Conservation (phyloP, 2,113 vertebrate species). For the Trogon surrucura region DNA sequence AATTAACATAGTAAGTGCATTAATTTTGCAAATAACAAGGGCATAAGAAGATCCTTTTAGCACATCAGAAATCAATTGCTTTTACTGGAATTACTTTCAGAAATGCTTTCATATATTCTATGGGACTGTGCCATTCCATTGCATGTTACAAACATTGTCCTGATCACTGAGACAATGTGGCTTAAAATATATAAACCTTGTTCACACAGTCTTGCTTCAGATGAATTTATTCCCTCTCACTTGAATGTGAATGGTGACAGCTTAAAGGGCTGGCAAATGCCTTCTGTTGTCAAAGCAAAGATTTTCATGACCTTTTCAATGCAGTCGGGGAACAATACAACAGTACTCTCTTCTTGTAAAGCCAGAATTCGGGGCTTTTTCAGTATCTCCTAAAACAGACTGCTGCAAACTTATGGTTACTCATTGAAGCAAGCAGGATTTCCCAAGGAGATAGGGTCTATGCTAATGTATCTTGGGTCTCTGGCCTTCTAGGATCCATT, state of each 20-base stretch:
- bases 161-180: neutral
- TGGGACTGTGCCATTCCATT: neutral
- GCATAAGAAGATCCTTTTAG: conserved; percentile 22
- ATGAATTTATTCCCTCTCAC: neutral
- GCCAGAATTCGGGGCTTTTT: neutral
- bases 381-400: neutral
- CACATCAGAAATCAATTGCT: conserved; percentile 46
- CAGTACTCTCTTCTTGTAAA: neutral
- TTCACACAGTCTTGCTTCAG: neutral
- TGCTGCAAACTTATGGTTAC: neutral
- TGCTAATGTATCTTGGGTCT: neutral
- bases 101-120: conserved; percentile 33
- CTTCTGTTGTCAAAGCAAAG: neutral
- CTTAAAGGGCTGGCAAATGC: neutral
- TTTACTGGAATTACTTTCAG: conserved; percentile 42
- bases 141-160: neutral
- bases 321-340: neutral
- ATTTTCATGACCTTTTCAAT: conserved; percentile 24
- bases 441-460: neutral
- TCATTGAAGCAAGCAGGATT: neutral
- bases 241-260: neutral
- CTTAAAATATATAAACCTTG: conserved; percentile 21
- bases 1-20: conserved; percentile 49
- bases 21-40: conserved; percentile 54
- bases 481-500: conserved; percentile 19